Conservation (phyloP, 1,140 invertebrate genomes). For the Hyphantria cunea region DNA sequence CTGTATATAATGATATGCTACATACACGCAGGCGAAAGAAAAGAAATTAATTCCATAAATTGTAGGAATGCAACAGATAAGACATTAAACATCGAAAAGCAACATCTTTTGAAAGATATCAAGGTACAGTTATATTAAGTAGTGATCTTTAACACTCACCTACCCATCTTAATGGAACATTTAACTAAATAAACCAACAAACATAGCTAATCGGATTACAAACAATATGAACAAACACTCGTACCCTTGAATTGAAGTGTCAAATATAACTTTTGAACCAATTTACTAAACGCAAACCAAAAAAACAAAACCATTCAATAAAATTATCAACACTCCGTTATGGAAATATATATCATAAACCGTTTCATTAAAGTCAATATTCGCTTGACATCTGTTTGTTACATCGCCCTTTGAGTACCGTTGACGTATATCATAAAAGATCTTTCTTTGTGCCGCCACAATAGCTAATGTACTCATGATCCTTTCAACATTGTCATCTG, state of each 20-base stretch:
- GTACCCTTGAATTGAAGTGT: slow-evolving; percentile 35
- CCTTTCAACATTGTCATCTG: slow-evolving; percentile 68
- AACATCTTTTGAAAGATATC: too few species aligned
- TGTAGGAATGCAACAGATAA: too few species aligned
- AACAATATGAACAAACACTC: slow-evolving; percentile 50
- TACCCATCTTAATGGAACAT: too few species aligned
- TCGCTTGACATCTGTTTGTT: slow-evolving; percentile 32
- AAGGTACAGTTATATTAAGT: too few species aligned
- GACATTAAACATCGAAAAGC: too few species aligned
- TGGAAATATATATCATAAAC: not conserved
- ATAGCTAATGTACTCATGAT: slow-evolving; percentile 75
- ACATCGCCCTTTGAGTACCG: slow-evolving; percentile 46
- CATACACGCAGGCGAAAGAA: too few species aligned
- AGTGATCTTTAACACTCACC: not conserved
- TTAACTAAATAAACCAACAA: slow-evolving; percentile 40
- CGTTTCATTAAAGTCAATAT: not conserved
- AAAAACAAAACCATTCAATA: slow-evolving; percentile 36
- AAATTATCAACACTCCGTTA: slow-evolving; percentile 16
- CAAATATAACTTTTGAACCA: slow-evolving; percentile 51
- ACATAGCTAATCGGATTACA: slow-evolving; percentile 57
- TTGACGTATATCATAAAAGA: slow-evolving; percentile 64
- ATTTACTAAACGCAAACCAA: slow-evolving; percentile 56
- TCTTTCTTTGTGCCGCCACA: slow-evolving; percentile 55
- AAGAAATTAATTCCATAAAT: too few species aligned
- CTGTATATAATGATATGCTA: too few species aligned